These are phyloP conservation scores for Cotesia congregata DNA, from an alignment of 2,888 invertebrate genomes.

Conservation along the genomic window DNA sequence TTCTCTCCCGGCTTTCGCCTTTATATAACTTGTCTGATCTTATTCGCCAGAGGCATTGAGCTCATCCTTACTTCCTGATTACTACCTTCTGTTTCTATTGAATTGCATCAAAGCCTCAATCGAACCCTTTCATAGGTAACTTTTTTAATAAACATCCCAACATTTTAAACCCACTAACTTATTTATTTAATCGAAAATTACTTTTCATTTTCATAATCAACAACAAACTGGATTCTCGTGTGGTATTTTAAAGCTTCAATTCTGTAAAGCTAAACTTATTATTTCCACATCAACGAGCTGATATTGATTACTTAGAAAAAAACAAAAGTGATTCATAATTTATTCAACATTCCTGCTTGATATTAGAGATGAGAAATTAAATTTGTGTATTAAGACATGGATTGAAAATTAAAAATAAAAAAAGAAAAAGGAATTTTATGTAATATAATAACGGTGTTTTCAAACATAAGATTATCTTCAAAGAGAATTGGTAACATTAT, in stretches of 20 bases:
- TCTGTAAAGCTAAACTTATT: too few relatives aligned
- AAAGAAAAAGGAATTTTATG: too few relatives aligned
- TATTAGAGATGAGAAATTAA: too few relatives aligned
- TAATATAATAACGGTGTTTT: too few relatives aligned
- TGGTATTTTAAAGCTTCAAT: too few relatives aligned
- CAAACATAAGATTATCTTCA: not conserved
- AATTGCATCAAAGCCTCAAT: not conserved
- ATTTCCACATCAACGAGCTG: too few relatives aligned
- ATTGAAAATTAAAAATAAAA: too few relatives aligned
- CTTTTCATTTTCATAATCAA: not conserved
- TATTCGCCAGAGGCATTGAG: conserved; percentile 22
- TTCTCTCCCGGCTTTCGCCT: not conserved
- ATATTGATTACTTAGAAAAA: too few relatives aligned
- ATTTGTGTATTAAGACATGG: too few relatives aligned
- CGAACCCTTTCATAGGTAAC: not conserved
- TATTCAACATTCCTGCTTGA: too few relatives aligned
- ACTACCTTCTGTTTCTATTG: conserved; percentile 9
- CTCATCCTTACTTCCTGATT: conserved; percentile 1
- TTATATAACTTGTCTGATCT: not conserved
- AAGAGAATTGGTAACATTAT: conserved; percentile 31
- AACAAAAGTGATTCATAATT: too few relatives aligned
- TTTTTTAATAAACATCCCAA: not conserved
- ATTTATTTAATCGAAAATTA: conserved; percentile 1
- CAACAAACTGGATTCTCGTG: not conserved
- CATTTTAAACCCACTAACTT: conserved; percentile 17